Conservation (phyloP, 2,797 vertebrate species). For the Dryobates pubescens region DNA sequence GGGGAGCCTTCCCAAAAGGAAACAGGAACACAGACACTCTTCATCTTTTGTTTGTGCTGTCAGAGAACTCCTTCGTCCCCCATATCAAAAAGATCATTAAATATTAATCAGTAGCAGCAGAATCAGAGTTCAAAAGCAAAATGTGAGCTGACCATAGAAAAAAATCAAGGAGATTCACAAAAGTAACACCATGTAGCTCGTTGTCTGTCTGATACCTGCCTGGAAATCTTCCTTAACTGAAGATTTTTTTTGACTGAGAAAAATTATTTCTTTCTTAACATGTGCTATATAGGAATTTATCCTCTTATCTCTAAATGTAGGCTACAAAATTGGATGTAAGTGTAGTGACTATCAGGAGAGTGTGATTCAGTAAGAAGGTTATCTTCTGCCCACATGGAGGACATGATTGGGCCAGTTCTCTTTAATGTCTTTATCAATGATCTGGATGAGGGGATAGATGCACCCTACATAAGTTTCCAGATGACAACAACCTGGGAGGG, state of each 20-base stretch:
- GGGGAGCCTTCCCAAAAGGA: constrained; percentile 34
- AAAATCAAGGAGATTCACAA: neutral
- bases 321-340: neutral
- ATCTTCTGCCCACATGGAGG: neutral
- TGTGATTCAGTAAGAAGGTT: neutral
- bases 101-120: neutral
- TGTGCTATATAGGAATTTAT: neutral
- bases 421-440: no score
- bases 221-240: neutral
- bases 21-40: neutral
- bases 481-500: no score
- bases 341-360: neutral
- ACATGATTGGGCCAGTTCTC: neutral
- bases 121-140: neutral
- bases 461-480: no score
- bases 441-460: no score
- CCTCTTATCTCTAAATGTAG: neutral
- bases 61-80: neutral
- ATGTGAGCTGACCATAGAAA: neutral
- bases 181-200: neutral
- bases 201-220: neutral
- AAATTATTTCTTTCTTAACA: neutral
- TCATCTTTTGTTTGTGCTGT: constrained; percentile 26
- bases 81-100: neutral
- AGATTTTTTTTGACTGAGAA: neutral